These are phyloP conservation scores for Scaptomyza tumidula DNA, from an alignment of 2,888 invertebrate genomes.

Conservation along the genomic window DNA sequence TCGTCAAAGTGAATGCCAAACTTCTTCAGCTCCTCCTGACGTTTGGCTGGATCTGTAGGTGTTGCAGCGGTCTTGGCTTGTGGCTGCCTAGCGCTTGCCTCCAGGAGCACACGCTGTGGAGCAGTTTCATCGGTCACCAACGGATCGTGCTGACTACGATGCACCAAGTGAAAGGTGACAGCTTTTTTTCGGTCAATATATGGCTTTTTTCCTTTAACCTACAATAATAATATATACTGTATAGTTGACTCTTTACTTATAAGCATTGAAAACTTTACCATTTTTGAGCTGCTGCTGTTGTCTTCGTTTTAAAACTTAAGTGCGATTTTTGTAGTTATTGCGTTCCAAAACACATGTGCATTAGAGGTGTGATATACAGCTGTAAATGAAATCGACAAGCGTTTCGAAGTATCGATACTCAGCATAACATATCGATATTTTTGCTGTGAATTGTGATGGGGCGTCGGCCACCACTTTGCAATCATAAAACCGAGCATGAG, in stretches of 20 bases:
- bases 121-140: conserved; percentile 94
- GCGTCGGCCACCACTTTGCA: neutral
- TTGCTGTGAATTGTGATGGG: neutral
- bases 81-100: conserved; percentile 81
- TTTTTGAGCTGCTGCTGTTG: conserved; percentile 9
- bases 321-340: conserved; percentile 2
- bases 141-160: conserved; percentile 97
- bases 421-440: conserved; percentile 18
- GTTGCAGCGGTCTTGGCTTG: conserved; percentile 69
- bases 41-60: conserved; percentile 84
- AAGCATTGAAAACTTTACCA: conserved; percentile 28
- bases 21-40: conserved; percentile 90
- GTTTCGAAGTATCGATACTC: neutral
- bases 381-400: conserved; percentile 12
- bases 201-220: conserved; percentile 83
- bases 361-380: conserved; percentile 29
- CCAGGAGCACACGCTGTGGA: conserved; percentile 93
- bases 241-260: neutral
- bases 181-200: conserved; percentile 97
- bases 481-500: neutral
- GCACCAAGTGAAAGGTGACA: conserved; percentile 95
- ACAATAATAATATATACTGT: neutral
- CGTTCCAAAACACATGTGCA: conserved; percentile 57
- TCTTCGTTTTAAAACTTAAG: conserved; percentile 2
- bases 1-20: conserved; percentile 97